Evolutionary conservation across 2,113 vertebrate genomes (phyloP).

Genomic region (Campylomormyrus numenius): DNA sequence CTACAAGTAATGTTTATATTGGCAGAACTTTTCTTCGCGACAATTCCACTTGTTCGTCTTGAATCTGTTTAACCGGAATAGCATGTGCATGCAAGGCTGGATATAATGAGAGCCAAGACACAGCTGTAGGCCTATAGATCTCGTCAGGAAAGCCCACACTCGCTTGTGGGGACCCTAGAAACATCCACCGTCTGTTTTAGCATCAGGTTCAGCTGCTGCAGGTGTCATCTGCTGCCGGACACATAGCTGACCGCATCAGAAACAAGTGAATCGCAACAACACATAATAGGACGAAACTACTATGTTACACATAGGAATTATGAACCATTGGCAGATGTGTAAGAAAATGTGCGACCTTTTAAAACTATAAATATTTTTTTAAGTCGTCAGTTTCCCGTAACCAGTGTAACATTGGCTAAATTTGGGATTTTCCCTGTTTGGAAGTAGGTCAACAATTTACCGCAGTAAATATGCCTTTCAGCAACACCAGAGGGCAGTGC

Average conservation of each 20-base stretch:
- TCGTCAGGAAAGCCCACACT: neutral
- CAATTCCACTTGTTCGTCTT: neutral
- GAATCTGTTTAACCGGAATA: neutral
- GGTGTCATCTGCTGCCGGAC: neutral
- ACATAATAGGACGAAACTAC: neutral
- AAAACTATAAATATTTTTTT: neutral
- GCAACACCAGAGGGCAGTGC: conserved; percentile 11
- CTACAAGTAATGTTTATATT: neutral
- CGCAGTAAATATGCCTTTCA: neutral
- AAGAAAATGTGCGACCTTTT: neutral
- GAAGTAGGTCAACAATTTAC: neutral
- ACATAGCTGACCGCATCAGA: neutral
- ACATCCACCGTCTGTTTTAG: neutral
- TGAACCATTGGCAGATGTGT: neutral
- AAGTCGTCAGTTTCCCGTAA: neutral
- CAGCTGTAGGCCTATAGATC: neutral
- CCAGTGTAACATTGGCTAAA: neutral
- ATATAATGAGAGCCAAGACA: neutral
- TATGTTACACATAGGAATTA: neutral
- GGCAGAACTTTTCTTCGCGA: neutral
- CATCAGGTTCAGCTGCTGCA: neutral
- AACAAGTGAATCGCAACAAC: neutral
- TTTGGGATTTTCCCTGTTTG: neutral
- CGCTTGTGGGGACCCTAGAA: neutral
- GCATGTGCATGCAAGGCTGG: neutral